A percentile compares a stretch with the other conserved stretches of the same genome.
Evolutionary conservation across 2,797 vertebrate genomes (phyloP).

Genomic region (Sylvilagus floridanus): DNA sequence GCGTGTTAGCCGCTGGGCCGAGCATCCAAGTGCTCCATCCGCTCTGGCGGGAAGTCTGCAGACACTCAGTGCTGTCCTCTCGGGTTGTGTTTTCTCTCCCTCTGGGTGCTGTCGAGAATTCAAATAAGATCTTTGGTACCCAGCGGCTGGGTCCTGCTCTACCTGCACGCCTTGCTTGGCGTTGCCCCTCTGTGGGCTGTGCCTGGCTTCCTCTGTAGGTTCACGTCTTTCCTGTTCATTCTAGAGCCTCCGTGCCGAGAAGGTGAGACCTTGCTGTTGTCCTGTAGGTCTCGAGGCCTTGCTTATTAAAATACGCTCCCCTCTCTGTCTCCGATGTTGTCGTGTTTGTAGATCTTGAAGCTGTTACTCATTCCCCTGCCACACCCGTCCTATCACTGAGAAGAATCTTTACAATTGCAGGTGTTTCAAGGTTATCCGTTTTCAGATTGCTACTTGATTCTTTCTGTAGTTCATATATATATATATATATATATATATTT

Average conservation of each 20-base stretch:
- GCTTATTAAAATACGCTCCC: neutral
- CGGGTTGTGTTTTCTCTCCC: neutral
- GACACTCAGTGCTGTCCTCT: neutral
- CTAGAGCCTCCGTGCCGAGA: neutral
- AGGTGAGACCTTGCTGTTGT: neutral
- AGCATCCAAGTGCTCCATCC: too few species aligned
- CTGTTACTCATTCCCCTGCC: neutral
- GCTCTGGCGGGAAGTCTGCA: neutral
- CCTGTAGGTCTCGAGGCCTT: neutral
- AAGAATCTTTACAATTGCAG: neutral
- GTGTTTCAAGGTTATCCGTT: neutral
- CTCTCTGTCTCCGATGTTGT: neutral
- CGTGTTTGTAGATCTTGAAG: neutral
- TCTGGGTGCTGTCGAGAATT: neutral
- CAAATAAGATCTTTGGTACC: neutral
- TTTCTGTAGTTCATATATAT: neutral
- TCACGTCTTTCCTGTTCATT: neutral
- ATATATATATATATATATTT: too few species aligned
- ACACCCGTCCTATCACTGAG: neutral
- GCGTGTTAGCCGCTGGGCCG: too few species aligned
- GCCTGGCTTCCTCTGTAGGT: neutral
- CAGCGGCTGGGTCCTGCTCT: neutral
- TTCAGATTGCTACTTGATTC: neutral
- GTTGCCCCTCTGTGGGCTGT: neutral
- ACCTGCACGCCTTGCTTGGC: neutral